phyloP scores from a whole-genome alignment of 2,113 vertebrate species.

The Hippocampus guttulatus region DNA sequence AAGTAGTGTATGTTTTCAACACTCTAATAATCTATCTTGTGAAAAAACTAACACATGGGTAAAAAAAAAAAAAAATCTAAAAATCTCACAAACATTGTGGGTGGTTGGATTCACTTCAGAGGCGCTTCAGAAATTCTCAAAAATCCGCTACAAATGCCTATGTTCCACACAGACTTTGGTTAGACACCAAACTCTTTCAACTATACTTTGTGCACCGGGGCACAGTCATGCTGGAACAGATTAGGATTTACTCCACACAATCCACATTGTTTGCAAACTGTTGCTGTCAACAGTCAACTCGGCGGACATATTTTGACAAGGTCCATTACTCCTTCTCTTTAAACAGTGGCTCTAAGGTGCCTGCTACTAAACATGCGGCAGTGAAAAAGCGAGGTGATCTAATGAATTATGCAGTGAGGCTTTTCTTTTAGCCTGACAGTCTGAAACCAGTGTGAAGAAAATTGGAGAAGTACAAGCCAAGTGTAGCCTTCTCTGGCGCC shows the following conservation, averaged over 20 bases:
- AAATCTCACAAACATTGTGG: too few species aligned
- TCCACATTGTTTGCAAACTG: conserved; percentile 58
- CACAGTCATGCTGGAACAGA: not conserved
- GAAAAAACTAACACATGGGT: too few species aligned
- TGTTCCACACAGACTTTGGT: not conserved
- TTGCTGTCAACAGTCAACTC: conserved; percentile 60
- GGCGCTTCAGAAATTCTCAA: too few species aligned
- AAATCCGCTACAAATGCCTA: too few species aligned
- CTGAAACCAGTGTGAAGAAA: conserved; percentile 64
- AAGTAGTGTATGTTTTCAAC: too few species aligned
- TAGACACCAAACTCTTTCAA: not conserved
- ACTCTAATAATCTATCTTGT: too few species aligned
- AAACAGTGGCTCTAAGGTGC: conserved; percentile 53
- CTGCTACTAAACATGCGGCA: conserved; percentile 52
- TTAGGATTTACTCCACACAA: not conserved
- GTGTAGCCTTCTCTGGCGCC: conserved; percentile 68
- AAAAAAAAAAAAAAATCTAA: too few species aligned
- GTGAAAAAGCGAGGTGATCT: conserved; percentile 59
- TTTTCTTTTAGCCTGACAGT: conserved; percentile 64
- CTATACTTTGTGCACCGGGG: not conserved
- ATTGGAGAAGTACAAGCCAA: conserved; percentile 68
- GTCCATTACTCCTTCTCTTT: conserved; percentile 61
- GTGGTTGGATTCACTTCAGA: too few species aligned
- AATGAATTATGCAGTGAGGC: conserved; percentile 71
- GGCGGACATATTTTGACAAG: conserved; percentile 65